phyloP scores from a whole-genome alignment of 2,888 invertebrate species.

The Metacarcinus magister region DNA sequence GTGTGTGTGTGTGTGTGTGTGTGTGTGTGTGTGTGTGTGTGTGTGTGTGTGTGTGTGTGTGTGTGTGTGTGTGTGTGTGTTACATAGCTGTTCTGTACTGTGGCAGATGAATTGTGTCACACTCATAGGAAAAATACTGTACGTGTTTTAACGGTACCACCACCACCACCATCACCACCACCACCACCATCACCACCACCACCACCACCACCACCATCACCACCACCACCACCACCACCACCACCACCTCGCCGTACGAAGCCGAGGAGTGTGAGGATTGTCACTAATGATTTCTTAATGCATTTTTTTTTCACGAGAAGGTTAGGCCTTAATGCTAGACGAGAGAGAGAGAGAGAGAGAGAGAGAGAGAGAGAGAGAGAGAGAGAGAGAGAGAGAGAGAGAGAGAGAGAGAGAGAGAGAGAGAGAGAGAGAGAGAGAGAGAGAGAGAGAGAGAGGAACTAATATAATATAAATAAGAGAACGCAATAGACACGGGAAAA shows the following conservation, averaged over 20 bases:
- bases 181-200: background rate
- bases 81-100: background rate
- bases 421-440: background rate
- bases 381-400: background rate
- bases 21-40: conserved; percentile 42
- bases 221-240: background rate
- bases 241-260: background rate
- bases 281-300: conserved; percentile 62
- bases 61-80: conserved; percentile 33
- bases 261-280: background rate
- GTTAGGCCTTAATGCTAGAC: background rate
- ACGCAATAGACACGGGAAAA: background rate
- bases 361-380: conserved; percentile 34
- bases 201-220: background rate
- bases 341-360: conserved; percentile 17
- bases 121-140: no score
- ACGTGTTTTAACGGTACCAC: background rate
- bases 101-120: no score
- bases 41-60: conserved; percentile 56
- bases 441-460: background rate
- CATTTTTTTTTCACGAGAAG: conserved; percentile 50
- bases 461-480: background rate
- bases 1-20: conserved; percentile 56
- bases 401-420: conserved; percentile 26
- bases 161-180: background rate